Percentiles rank a stretch among this genome's conserved stretches.
Conservation (phyloP, 2,888 invertebrate genomes). For the Lycocerus yunnanus region DNA sequence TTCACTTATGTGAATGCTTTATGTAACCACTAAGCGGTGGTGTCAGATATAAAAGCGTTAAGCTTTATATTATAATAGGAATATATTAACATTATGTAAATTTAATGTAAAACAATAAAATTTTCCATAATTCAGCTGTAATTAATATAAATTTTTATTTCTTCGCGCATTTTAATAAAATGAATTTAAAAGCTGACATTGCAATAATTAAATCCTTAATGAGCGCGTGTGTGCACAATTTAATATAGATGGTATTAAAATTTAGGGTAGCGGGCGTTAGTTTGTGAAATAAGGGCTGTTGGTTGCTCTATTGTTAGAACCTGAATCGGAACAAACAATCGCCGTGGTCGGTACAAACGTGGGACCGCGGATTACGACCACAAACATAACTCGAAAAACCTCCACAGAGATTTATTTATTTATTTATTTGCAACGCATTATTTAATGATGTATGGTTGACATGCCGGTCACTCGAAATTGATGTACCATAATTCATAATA, state of each 20-base stretch:
- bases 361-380: constrained; percentile 27
- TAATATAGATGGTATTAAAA: constrained; percentile 16
- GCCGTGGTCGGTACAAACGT: constrained; percentile 23
- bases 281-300: constrained; percentile 31
- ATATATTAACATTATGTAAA: constrained; percentile 4
- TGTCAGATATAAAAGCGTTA: constrained; percentile 10
- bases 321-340: constrained; percentile 29
- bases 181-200: background rate
- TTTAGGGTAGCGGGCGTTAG: constrained; percentile 27
- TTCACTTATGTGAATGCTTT: constrained; percentile 10
- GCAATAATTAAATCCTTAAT: background rate
- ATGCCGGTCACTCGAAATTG: constrained; percentile 7
- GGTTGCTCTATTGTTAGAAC: constrained; percentile 25
- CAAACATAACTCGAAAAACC: constrained; percentile 21
- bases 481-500: constrained; percentile 15
- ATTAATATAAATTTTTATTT: background rate
- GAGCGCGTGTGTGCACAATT: constrained; percentile 10
- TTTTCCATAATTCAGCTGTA: background rate
- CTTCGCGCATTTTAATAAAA: background rate
- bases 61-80: background rate
- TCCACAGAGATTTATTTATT: constrained; percentile 21
- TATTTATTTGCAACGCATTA: constrained; percentile 22
- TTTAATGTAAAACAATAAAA: background rate
- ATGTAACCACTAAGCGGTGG: constrained; percentile 8
- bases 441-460: constrained; percentile 13